Base-by-base conservation (phyloP, 2,113 vertebrate genomes). In the Bettongia penicillata region DNA sequence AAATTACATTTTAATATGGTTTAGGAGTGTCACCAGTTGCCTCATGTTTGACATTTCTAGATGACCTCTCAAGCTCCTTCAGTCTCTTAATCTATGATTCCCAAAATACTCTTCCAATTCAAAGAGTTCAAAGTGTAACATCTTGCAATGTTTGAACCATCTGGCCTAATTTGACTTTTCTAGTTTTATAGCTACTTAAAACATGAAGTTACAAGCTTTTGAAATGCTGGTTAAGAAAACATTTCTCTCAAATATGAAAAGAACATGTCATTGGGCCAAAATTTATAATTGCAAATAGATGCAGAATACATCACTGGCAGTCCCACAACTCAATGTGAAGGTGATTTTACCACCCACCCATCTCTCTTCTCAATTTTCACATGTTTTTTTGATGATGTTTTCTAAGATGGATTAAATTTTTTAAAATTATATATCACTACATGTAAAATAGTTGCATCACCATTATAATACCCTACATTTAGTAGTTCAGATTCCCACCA, bases 211-310 rank as follows among this genome's bases (percentile, higher is more conserved):
- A 52, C 0, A 97, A 93, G 2, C 91, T 97, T 96, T 94, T 97
- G 91, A 98, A 98, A 98, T n/a, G 94, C 0, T 84, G 47, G 97
- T 68, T 91, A 91, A 97, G 51, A 95, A 98, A 97, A 93, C 0
- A 53, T 90, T 57, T 28, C 22, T 28, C 91, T 97, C 93, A 95
- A 50, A 95, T 5, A 94, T 48, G 16, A 95, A 16, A 0, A 95
- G 92, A 95, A 96, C 0, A 95, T 89, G 53, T 94, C 94, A 91
- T 92, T 92, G 94, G 89, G 97, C 37, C 96, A 77, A 95, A 93
- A 98, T 43, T 52, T 16, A 94, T 92, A 97, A 50, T n/a, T 97
- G 91, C 95, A 93, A 97, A 93, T 92, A 97, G 97, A 94, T 96
- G 50, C 8, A 49, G 51, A 93, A n/a, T 91, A 91, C 90, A 22